These are phyloP conservation scores for Sebastes iracundus DNA, from an alignment of 2,797 vertebrate species.

Conservation along the genomic window DNA sequence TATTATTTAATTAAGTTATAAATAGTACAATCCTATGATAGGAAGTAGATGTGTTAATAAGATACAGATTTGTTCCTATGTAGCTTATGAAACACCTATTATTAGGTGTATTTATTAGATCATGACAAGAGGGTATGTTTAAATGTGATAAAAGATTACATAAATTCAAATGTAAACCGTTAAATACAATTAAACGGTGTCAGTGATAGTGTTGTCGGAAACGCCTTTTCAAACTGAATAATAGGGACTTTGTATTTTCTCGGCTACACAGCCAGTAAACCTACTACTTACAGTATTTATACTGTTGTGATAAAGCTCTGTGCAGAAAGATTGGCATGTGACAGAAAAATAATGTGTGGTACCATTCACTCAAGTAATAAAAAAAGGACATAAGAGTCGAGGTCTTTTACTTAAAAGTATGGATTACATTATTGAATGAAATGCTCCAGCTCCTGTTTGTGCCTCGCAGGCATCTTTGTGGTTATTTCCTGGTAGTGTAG, in stretches of 20 bases:
- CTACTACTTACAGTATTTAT: slow-evolving; percentile 41
- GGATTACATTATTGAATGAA: slow-evolving; percentile 86
- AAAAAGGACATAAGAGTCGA: slow-evolving; percentile 77
- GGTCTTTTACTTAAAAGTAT: slow-evolving; percentile 84
- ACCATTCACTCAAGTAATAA: slow-evolving; percentile 77
- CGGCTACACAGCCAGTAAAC: slow-evolving; percentile 47
- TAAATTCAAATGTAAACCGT: background rate
- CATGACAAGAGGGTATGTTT: background rate
- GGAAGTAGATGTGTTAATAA: slow-evolving; percentile 25
- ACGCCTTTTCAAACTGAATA: background rate
- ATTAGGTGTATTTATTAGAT: background rate
- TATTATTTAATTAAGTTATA: background rate
- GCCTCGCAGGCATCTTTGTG: slow-evolving; percentile 83
- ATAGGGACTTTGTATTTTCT: slow-evolving; percentile 45
- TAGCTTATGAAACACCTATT: background rate
- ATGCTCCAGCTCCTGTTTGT: slow-evolving; percentile 81
- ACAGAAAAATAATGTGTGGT: slow-evolving; percentile 64
- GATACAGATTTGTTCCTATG: background rate
- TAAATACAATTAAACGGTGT: background rate
- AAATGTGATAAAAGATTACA: background rate
- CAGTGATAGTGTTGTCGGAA: background rate
- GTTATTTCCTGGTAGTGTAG: slow-evolving; percentile 78
- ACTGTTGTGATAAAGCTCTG: slow-evolving; percentile 47
- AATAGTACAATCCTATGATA: slow-evolving; percentile 31
- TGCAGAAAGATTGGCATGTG: slow-evolving; percentile 71